Evolutionary conservation across 2,113 vertebrate genomes (phyloP), one percentile per base, ranked within the genome.

Genomic region (Coturnix japonica): DNA sequence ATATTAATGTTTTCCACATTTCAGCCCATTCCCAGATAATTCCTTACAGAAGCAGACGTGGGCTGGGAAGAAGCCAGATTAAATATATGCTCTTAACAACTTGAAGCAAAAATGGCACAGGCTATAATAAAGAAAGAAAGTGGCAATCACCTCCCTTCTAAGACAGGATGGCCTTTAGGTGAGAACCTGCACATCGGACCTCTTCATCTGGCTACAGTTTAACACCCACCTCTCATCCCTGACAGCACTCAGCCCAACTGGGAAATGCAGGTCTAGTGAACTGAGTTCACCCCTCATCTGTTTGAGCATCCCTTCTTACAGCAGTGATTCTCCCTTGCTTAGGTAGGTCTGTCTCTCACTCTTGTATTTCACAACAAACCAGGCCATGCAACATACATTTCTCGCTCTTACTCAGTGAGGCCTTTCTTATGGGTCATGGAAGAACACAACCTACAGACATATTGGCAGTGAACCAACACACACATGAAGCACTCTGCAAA

Each of bases 401-500:
- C 31, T 78, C 63, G 31, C 56, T 64, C 14, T 41, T 51, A 20
- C 7, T 66, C 91, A 31, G 13, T 4, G 17, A 87, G 28, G 83
- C 20, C n/a, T 46, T 60, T 47, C 44, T 54, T 30, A 30, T 31
- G 2, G 0, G 7, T 41, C 72, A 47, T 17, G 14, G 44, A 66
- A 46, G 37, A 61, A 31, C 8, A 35, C 33, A 20, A 14, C 46
- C 39, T 12, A 47, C 30, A 39, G 31, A 30, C 8, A 35, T 0
- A 47, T 6, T 25, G 17, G n/a, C 67, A 66, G 67, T n/a, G 25
- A 41, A 61, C 20, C 57, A 76, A 10, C 44, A 19, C 41, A 15
- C 28, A n/a, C 0, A 1, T 61, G 26, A 22, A 49, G 43, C 12
- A 7, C 22, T 23, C 44, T 11, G 5, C 1, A 26, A 18, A 31